Evolutionary conservation across 2,113 vertebrate species (phyloP).

Genomic region (Fregetta grallaria): DNA sequence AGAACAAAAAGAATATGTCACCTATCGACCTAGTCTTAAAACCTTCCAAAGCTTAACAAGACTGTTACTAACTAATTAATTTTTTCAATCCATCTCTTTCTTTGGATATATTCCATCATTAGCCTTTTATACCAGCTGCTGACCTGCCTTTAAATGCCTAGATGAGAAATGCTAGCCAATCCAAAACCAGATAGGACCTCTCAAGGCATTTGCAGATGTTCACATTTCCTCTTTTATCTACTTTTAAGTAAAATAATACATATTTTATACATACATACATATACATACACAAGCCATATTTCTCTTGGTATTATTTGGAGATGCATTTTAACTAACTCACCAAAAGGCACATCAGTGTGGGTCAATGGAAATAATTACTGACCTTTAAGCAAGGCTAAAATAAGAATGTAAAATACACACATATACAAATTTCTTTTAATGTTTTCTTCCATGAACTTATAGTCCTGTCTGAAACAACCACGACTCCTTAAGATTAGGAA

Average conservation of each 20-base stretch:
- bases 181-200: background rate
- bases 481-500: background rate
- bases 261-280: background rate
- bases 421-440: background rate
- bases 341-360: background rate
- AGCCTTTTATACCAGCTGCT: background rate
- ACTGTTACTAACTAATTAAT: background rate
- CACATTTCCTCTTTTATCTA: background rate
- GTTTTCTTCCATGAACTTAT: background rate
- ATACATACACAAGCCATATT: background rate
- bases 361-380: background rate
- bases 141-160: background rate
- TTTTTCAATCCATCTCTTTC: background rate
- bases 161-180: background rate
- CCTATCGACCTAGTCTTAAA: background rate
- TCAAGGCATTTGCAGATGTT: background rate
- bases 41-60: background rate
- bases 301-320: background rate
- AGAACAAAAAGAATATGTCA: background rate
- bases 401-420: background rate
- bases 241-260: background rate
- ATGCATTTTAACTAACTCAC: background rate
- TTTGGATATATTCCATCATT: background rate
- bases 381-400: background rate
- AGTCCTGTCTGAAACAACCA: background rate